Evolutionary conservation across 2,888 invertebrate species (phyloP).

Genomic region (Callyntrura guangdongensis): DNA sequence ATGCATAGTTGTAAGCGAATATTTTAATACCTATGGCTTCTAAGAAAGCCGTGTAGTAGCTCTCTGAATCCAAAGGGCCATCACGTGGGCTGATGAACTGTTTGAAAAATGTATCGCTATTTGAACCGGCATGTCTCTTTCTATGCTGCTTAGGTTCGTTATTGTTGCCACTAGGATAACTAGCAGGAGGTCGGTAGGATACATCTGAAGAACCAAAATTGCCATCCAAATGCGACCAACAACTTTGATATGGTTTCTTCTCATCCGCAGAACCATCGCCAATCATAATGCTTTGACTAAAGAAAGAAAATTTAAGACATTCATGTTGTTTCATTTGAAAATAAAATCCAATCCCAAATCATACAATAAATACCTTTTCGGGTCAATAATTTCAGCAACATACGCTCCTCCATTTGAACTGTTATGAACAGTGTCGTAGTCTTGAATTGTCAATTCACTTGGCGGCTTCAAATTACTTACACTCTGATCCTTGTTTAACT

Average conservation of each 20-base stretch:
- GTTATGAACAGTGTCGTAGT: constrained; percentile 91
- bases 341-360: too few species aligned
- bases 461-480: constrained; percentile 90
- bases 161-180: constrained; percentile 77
- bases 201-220: constrained; percentile 71
- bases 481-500: constrained; percentile 89
- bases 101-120: constrained; percentile 39
- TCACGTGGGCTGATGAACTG: constrained; percentile 87
- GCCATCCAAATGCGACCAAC: constrained; percentile 70
- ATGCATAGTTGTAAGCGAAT: too few species aligned
- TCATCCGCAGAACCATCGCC: constrained; percentile 83
- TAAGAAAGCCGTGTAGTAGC: constrained; percentile 94
- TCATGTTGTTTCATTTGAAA: too few species aligned
- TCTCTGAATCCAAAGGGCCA: constrained; percentile 91
- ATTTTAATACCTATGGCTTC: constrained; percentile 91
- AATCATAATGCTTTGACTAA: constrained; percentile 82
- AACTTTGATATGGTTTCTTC: constrained; percentile 82
- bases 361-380: constrained; percentile 76
- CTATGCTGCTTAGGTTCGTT: constrained; percentile 72
- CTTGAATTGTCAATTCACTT: constrained; percentile 90
- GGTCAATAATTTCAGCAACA: constrained; percentile 92
- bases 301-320: not conserved
- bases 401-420: constrained; percentile 91
- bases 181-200: constrained; percentile 73
- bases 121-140: constrained; percentile 82